These are phyloP conservation scores for Arctocebus calabarensis DNA, from an alignment of 2,797 vertebrate genomes.

Conservation along the genomic window DNA sequence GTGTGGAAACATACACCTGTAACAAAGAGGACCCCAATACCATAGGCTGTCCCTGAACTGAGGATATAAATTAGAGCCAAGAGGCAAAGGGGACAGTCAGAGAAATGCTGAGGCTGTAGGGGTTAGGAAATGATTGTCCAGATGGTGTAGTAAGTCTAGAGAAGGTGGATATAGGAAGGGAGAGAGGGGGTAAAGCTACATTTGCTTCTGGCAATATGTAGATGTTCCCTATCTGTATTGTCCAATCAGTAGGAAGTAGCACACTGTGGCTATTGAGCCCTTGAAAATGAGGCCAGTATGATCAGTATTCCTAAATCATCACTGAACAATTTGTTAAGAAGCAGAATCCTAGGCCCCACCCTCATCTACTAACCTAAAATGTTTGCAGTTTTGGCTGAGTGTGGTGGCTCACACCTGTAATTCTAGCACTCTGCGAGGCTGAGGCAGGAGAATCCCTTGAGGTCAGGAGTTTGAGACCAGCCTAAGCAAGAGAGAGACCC, in stretches of 20 bases:
- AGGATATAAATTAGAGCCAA: slow-evolving; percentile 41
- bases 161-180: background rate
- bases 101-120: background rate
- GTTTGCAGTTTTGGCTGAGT: background rate
- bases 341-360: background rate
- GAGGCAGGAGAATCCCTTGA: too few species aligned
- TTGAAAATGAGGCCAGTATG: background rate
- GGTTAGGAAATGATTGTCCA: background rate
- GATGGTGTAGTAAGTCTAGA: background rate
- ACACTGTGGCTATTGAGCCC: background rate
- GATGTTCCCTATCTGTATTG: background rate
- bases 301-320: background rate
- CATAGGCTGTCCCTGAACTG: background rate
- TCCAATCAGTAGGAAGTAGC: background rate
- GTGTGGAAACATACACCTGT: background rate
- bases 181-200: background rate
- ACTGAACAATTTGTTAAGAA: background rate
- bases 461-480: too few species aligned
- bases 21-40: slow-evolving; percentile 15
- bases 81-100: background rate
- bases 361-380: background rate
- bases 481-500: too few species aligned
- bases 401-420: too few species aligned
- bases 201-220: background rate
- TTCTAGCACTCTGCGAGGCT: too few species aligned